Evolutionary conservation across 2,113 vertebrate genomes (phyloP).

Genomic region (Lutjanus erythropterus): DNA sequence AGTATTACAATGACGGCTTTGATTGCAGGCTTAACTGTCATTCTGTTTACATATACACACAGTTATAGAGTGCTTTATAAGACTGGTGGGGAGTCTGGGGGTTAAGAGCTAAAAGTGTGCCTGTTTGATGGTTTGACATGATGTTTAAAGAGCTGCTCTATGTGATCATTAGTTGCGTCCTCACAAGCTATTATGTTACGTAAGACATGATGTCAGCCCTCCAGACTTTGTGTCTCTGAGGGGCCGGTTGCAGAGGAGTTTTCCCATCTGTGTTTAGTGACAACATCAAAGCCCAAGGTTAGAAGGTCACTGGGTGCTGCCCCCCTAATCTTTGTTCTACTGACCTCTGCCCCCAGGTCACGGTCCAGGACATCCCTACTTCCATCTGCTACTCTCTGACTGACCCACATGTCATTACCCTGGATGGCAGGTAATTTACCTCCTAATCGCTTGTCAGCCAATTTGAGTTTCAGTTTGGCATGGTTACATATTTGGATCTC

Average conservation of each 20-base stretch:
- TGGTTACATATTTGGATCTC: no score
- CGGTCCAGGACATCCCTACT: slow-evolving; percentile 87
- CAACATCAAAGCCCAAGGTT: slow-evolving; percentile 64
- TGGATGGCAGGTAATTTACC: slow-evolving; percentile 86
- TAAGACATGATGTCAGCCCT: slow-evolving; percentile 46
- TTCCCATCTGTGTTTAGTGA: slow-evolving; percentile 55
- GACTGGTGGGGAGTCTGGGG: not conserved
- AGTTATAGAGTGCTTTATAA: slow-evolving; percentile 11
- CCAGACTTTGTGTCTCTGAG: slow-evolving; percentile 52
- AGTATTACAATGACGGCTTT: not conserved
- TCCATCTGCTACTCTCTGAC: slow-evolving; percentile 87
- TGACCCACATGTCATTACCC: slow-evolving; percentile 87
- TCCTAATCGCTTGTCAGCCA: not conserved
- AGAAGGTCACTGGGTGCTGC: slow-evolving; percentile 19
- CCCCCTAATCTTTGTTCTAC: slow-evolving; percentile 31
- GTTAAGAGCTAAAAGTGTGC: not conserved
- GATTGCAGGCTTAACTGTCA: slow-evolving; percentile 31
- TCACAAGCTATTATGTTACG: slow-evolving; percentile 17
- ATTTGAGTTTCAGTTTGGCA: not conserved
- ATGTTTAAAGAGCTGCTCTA: slow-evolving; percentile 20
- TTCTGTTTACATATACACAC: slow-evolving; percentile 55
- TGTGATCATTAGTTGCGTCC: slow-evolving; percentile 25
- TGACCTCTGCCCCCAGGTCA: slow-evolving; percentile 81
- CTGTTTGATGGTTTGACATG: slow-evolving; percentile 31
- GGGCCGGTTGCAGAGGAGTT: not conserved